Evolutionary conservation across 37 sponge, comb jelly and placozoan species (phyloP).

Genomic region (Hormiphora californensis): DNA sequence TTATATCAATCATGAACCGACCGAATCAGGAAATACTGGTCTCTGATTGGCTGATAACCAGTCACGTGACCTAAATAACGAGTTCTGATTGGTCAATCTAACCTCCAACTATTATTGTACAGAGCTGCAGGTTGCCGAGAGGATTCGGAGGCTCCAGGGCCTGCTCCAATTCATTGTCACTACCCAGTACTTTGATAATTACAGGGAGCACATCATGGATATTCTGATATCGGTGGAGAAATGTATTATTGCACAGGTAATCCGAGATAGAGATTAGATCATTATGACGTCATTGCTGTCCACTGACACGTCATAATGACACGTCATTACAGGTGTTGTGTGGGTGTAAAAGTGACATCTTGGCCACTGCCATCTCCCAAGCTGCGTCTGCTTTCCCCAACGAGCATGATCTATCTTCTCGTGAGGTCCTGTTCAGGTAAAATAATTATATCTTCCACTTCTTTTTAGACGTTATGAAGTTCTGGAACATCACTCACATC

Average conservation of each 20-base stretch:
- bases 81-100: too few species aligned
- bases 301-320: not conserved
- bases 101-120: not conserved
- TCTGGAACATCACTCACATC: too few species aligned
- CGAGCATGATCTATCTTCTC: not conserved
- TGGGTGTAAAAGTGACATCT: not conserved
- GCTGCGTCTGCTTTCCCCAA: slow-evolving; percentile 23
- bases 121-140: not conserved
- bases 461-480: too few species aligned
- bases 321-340: not conserved
- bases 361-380: not conserved
- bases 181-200: slow-evolving; percentile 7
- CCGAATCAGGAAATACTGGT: too few species aligned
- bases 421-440: slow-evolving; percentile 23
- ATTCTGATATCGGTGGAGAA: not conserved
- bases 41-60: too few species aligned
- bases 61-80: too few species aligned
- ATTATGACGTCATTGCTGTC: too few species aligned
- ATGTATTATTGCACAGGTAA: slow-evolving; percentile 4
- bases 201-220: not conserved
- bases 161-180: slow-evolving; percentile 1
- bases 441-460: too few species aligned
- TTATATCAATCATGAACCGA: too few species aligned
- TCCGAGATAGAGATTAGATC: too few species aligned
- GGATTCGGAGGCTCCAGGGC: not conserved